Conservation (phyloP, 1,140 invertebrate genomes). For the Drosophila carrolli region DNA sequence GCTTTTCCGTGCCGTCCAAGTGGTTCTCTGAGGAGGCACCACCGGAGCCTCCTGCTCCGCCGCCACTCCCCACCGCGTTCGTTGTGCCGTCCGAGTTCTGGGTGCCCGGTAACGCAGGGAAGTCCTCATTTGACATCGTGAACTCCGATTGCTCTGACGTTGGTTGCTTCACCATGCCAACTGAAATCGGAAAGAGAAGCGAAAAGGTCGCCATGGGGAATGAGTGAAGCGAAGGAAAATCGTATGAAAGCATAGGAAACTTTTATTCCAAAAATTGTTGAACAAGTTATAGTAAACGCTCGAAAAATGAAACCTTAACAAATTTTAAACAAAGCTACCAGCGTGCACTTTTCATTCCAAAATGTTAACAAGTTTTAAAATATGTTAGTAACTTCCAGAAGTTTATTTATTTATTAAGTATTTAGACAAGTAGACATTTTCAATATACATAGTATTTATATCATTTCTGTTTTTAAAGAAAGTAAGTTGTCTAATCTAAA, state of each 20-base stretch:
- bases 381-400: neutral
- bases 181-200: conserved; percentile 85
- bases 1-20: conserved; percentile 82
- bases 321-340: neutral
- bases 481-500: no score
- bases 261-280: neutral
- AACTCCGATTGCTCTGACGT: conserved; percentile 96
- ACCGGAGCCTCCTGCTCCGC: conserved; percentile 43
- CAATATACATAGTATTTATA: no score
- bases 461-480: no score
- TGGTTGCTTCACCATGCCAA: conserved; percentile 98
- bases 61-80: conserved; percentile 68
- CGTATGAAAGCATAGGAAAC: neutral
- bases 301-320: conserved; percentile 30
- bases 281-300: neutral
- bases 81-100: conserved; percentile 86
- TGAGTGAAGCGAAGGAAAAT: conserved; percentile 24
- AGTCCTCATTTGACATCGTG: conserved; percentile 99
- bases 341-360: neutral
- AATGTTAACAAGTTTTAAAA: neutral
- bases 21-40: conserved; percentile 76
- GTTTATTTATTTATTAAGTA: no score
- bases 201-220: conserved; percentile 25
- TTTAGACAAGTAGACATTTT: no score
- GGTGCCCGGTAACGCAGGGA: conserved; percentile 96